phyloP scores from a whole-genome alignment of 2,797 vertebrate genomes.

The Kryptolebias ocellatus region DNA sequence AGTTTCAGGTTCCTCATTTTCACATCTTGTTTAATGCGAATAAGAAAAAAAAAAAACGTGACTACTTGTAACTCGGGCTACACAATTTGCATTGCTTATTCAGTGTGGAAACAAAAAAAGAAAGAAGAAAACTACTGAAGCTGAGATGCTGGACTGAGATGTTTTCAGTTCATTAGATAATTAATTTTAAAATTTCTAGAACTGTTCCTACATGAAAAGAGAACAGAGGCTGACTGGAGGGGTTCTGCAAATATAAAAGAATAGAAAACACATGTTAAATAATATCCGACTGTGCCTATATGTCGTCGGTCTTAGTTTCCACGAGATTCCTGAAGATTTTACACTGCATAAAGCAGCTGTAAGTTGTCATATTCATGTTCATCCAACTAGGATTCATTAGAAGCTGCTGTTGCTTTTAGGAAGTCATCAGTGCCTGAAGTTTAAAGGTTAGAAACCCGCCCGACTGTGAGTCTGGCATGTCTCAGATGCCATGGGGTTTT shows the following conservation, averaged over 20 bases:
- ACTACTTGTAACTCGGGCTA: conserved; percentile 23
- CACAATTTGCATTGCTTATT: conserved; percentile 48
- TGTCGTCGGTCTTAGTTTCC: too few species aligned
- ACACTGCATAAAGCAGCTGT: not conserved
- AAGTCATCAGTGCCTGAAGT: not conserved
- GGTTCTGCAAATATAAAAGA: too few species aligned
- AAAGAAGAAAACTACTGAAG: conserved; percentile 71
- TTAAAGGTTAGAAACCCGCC: too few species aligned
- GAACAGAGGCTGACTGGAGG: not conserved
- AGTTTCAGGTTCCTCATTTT: conserved; percentile 40
- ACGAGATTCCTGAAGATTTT: too few species aligned
- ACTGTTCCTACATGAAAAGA: not conserved
- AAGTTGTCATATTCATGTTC: not conserved
- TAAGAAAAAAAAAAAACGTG: conserved; percentile 15
- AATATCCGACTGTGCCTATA: too few species aligned
- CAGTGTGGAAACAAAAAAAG: conserved; percentile 69
- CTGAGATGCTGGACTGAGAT: conserved; percentile 44
- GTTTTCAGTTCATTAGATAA: conserved; percentile 1
- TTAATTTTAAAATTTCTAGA: not conserved
- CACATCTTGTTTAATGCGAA: conserved; percentile 14
- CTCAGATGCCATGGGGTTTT: too few species aligned
- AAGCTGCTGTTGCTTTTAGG: not conserved
- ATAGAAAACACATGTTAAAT: too few species aligned
- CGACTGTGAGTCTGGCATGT: not conserved
- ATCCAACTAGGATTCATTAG: not conserved